phyloP scores from a whole-genome alignment of 1,140 invertebrate species.

The Halesus radiatus region DNA sequence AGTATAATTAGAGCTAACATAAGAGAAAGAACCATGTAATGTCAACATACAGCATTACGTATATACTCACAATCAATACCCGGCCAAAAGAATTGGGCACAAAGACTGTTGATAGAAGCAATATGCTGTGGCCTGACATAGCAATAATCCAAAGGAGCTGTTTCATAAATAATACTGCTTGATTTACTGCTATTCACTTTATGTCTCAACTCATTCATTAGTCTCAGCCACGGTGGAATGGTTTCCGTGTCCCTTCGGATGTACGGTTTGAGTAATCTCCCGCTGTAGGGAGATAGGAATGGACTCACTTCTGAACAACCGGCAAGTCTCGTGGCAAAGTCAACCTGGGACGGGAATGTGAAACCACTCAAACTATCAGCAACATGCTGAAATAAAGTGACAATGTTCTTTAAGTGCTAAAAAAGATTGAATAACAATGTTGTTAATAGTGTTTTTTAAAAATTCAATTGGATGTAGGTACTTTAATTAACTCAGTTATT shows the following conservation, averaged over 20 bases:
- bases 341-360: conserved; percentile 37
- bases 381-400: conserved; percentile 40
- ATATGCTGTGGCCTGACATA: conserved; percentile 91
- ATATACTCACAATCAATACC: conserved; percentile 86
- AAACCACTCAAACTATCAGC: conserved; percentile 24
- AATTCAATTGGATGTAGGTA: no score
- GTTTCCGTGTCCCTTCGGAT: conserved; percentile 79
- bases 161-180: conserved; percentile 64
- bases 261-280: conserved; percentile 82
- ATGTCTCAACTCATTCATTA: conserved; percentile 79
- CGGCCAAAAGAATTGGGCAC: conserved; percentile 89
- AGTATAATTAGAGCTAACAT: no score
- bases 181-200: conserved; percentile 75
- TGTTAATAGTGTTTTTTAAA: no score
- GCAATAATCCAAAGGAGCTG: conserved; percentile 76
- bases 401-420: neutral
- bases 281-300: conserved; percentile 75
- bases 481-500: no score
- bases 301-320: conserved; percentile 64
- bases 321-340: conserved; percentile 44
- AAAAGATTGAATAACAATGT: no score
- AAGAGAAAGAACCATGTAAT: no score
- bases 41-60: no score
- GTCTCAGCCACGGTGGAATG: conserved; percentile 77
- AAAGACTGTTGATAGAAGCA: conserved; percentile 86